These are phyloP conservation scores for Zygaena filipendulae DNA, from an alignment of 2,888 invertebrate genomes.

Conservation along the genomic window DNA sequence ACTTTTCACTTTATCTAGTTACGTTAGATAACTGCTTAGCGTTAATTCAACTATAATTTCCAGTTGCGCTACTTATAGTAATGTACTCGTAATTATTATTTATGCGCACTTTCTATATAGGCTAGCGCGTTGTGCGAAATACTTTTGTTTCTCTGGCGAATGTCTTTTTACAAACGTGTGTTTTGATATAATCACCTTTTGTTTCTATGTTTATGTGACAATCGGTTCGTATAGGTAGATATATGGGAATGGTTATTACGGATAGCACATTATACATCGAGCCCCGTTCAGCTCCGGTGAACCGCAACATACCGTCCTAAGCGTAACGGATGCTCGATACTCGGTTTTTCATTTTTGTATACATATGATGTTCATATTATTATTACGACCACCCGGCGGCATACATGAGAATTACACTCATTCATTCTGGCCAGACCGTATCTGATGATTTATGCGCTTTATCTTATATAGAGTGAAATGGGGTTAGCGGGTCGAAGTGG, in stretches of 20 bases:
- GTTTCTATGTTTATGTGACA: too few relatives aligned
- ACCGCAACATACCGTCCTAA: constrained; percentile 53
- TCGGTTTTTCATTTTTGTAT: too few relatives aligned
- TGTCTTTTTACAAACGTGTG: constrained; percentile 16
- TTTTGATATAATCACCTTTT: constrained; percentile 4
- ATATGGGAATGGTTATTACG: constrained; percentile 26
- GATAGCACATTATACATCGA: constrained; percentile 27
- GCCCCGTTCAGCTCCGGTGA: constrained; percentile 60
- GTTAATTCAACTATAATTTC: constrained; percentile 19
- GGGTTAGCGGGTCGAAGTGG: too few relatives aligned
- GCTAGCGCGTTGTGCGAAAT: constrained; percentile 43
- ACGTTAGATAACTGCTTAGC: too few relatives aligned
- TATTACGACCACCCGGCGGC: too few relatives aligned
- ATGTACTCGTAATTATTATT: too few relatives aligned
- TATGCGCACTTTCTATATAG: constrained; percentile 52
- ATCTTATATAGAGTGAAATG: too few relatives aligned
- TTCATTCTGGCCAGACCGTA: too few relatives aligned
- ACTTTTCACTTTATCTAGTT: constrained; percentile 21
- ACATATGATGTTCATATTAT: too few relatives aligned
- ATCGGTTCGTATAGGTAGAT: too few relatives aligned
- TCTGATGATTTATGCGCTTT: too few relatives aligned
- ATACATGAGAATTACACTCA: too few relatives aligned
- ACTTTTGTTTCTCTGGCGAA: constrained; percentile 10
- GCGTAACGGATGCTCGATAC: constrained; percentile 53
- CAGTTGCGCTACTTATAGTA: constrained; percentile 18